phyloP scores from a whole-genome alignment of 37 sponge, comb jelly and placozoan species.

The Chondrilla cf. caribensis region DNA sequence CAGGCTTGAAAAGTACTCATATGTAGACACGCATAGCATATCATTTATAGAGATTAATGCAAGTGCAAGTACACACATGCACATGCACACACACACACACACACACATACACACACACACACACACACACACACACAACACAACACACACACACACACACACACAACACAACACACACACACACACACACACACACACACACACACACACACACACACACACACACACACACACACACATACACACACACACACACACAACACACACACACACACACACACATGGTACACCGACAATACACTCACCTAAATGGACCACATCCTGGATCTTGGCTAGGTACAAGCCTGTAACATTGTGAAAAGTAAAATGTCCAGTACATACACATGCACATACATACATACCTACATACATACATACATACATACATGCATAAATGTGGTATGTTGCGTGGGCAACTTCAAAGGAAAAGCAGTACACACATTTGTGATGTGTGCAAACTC shows the following conservation, averaged over 20 bases:
- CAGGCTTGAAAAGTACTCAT: no score
- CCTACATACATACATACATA: conserved; percentile 39
- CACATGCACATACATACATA: conserved; percentile 19
- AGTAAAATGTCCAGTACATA: neutral
- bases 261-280: no score
- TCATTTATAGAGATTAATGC: neutral
- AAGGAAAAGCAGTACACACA: no score
- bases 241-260: no score
- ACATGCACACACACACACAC: no score
- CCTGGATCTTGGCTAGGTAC: conserved; percentile 36
- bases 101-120: neutral
- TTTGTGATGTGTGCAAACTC: no score
- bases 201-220: no score
- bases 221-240: neutral
- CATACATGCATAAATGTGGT: no score
- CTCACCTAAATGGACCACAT: conserved; percentile 80
- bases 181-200: neutral
- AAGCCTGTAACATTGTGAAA: conserved; percentile 11
- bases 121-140: no score
- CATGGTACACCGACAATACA: neutral
- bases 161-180: conserved; percentile 88
- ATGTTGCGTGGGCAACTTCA: no score
- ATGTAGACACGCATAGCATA: no score
- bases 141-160: conserved; percentile 26
- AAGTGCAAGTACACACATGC: neutral